phyloP scores from a whole-genome alignment of 2,797 vertebrate species.

The Sebastes diploproa region DNA sequence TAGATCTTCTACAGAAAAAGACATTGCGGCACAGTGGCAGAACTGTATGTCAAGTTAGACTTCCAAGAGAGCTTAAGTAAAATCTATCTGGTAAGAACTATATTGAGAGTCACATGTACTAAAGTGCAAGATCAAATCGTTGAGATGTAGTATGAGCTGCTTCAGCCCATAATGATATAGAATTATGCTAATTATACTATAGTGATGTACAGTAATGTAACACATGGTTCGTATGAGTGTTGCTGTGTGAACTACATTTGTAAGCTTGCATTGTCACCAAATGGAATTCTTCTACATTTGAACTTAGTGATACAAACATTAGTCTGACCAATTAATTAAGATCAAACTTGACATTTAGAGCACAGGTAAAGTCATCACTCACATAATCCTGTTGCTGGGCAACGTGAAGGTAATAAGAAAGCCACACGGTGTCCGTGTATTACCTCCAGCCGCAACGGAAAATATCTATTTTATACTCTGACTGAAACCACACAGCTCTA shows the following conservation, averaged over 20 bases:
- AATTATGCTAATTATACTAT: slow-evolving; percentile 5
- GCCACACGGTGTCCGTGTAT: background rate
- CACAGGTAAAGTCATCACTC: background rate
- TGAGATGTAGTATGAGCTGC: background rate
- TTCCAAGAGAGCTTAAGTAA: background rate
- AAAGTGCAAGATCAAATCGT: background rate
- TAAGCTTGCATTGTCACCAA: background rate
- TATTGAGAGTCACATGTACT: background rate
- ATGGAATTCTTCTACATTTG: background rate
- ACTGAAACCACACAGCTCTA: background rate
- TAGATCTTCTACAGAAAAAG: background rate
- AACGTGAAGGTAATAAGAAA: background rate
- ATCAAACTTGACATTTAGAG: background rate
- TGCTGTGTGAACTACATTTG: background rate
- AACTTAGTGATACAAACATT: background rate
- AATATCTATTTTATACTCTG: slow-evolving; percentile 6
- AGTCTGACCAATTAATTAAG: background rate
- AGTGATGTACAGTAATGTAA: background rate
- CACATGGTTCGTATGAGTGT: background rate
- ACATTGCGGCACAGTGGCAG: background rate
- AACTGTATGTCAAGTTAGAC: background rate
- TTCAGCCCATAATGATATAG: slow-evolving; percentile 15
- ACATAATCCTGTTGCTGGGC: background rate
- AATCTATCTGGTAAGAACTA: background rate
- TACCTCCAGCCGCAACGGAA: slow-evolving; percentile 22